These are phyloP conservation scores for Eupleurogrammus muticus DNA, from an alignment of 2,797 vertebrate species.

Conservation along the genomic window DNA sequence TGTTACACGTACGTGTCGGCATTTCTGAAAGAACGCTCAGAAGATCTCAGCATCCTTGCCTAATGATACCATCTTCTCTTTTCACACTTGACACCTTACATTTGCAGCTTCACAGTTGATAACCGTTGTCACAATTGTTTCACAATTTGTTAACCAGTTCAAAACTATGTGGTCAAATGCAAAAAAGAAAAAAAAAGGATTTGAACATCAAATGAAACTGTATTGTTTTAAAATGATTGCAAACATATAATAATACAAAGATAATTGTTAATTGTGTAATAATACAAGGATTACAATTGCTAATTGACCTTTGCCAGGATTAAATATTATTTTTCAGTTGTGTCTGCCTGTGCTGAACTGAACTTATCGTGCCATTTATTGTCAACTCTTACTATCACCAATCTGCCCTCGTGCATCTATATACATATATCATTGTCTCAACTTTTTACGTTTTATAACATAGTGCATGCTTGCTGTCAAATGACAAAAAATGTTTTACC, in stretches of 20 bases:
- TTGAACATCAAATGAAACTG: not conserved
- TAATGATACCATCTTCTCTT: constrained; percentile 2
- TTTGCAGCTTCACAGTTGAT: not conserved
- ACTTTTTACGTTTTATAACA: too few species aligned
- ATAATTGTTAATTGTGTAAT: too few species aligned
- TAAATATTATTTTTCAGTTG: not conserved
- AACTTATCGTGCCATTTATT: too few species aligned
- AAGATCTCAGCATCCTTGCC: not conserved
- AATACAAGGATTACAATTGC: too few species aligned
- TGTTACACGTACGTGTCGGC: constrained; percentile 7
- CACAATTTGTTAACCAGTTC: too few species aligned
- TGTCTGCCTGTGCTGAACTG: too few species aligned
- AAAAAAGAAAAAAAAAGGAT: not conserved
- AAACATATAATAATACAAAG: not conserved
- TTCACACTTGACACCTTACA: not conserved
- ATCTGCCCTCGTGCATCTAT: too few species aligned
- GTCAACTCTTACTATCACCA: too few species aligned
- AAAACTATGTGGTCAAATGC: not conserved
- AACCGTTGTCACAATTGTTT: not conserved
- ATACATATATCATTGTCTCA: too few species aligned
- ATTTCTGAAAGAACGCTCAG: constrained; percentile 2
- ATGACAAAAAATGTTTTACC: not conserved
- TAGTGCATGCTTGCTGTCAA: not conserved
- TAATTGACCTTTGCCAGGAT: not conserved
- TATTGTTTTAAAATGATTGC: not conserved